phyloP scores from a whole-genome alignment of 2,113 vertebrate genomes.

The Malaclemys terrapin region DNA sequence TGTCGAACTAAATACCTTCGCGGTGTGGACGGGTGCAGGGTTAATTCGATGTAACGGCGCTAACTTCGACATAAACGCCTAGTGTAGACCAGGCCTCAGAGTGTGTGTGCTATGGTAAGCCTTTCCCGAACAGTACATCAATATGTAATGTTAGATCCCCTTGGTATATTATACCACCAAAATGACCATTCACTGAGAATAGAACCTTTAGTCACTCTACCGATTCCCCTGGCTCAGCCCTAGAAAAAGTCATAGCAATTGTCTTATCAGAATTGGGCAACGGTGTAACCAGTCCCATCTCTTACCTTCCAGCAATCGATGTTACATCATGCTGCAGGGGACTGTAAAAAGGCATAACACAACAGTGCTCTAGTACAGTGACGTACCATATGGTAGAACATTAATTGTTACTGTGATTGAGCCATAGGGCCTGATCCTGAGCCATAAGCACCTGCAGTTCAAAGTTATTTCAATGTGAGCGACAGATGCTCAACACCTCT shows the following conservation, averaged over 20 bases:
- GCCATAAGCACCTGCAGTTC: rapidly evolving
- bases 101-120: background rate
- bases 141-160: background rate
- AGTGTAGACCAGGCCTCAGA: too few relatives aligned
- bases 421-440: background rate
- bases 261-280: background rate
- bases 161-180: background rate
- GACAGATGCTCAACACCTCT: background rate
- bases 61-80: too few relatives aligned
- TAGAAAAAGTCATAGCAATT: background rate
- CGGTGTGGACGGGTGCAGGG: too few relatives aligned
- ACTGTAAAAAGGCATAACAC: background rate
- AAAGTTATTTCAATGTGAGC: background rate
- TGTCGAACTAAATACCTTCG: too few relatives aligned
- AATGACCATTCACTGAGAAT: background rate
- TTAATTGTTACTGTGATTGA: background rate
- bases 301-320: background rate
- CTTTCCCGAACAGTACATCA: background rate
- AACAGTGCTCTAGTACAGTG: background rate
- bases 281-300: background rate
- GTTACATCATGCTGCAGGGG: background rate
- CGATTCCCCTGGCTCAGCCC: background rate
- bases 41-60: too few relatives aligned
- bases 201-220: background rate
- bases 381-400: background rate